phyloP scores from a whole-genome alignment of 1,140 invertebrate genomes.

The Drosophila kurseongensis region DNA sequence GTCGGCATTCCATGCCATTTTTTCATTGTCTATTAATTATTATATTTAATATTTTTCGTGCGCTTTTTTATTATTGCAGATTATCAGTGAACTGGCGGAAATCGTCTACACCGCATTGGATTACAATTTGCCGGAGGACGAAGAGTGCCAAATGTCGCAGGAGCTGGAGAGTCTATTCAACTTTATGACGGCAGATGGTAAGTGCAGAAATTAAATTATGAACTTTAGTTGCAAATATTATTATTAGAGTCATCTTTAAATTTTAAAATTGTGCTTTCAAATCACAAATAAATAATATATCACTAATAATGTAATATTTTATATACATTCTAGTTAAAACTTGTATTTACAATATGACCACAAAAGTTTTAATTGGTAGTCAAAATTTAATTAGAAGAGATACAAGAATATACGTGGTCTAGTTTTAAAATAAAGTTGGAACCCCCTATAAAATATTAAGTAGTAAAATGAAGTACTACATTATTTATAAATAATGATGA shows the following conservation, averaged over 20 bases:
- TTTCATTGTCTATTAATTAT: constrained; percentile 9
- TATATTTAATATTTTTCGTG: constrained; percentile 18
- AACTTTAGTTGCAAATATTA: too few species aligned
- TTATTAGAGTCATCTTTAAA: too few species aligned
- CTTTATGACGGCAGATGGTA: constrained; percentile 91
- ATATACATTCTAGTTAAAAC: too few species aligned
- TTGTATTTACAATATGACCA: too few species aligned
- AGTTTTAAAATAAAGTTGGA: too few species aligned
- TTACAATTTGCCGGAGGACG: constrained; percentile 92
- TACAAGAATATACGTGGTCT: too few species aligned
- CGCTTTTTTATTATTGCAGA: constrained; percentile 86
- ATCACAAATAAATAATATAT: too few species aligned
- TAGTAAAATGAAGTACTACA: neutral
- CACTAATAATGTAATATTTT: too few species aligned
- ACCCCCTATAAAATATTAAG: too few species aligned
- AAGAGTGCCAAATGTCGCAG: constrained; percentile 93
- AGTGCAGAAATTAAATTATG: constrained; percentile 38
- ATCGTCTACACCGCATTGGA: constrained; percentile 95
- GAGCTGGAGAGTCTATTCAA: constrained; percentile 94
- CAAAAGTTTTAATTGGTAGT: too few species aligned
- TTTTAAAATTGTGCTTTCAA: too few species aligned
- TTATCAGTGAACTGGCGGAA: constrained; percentile 92
- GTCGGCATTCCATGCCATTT: constrained; percentile 3
- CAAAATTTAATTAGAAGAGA: too few species aligned
- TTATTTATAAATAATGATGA: neutral